Evolutionary conservation across 2,113 vertebrate species (phyloP).

Genomic region (Halcyon malimbica): DNA sequence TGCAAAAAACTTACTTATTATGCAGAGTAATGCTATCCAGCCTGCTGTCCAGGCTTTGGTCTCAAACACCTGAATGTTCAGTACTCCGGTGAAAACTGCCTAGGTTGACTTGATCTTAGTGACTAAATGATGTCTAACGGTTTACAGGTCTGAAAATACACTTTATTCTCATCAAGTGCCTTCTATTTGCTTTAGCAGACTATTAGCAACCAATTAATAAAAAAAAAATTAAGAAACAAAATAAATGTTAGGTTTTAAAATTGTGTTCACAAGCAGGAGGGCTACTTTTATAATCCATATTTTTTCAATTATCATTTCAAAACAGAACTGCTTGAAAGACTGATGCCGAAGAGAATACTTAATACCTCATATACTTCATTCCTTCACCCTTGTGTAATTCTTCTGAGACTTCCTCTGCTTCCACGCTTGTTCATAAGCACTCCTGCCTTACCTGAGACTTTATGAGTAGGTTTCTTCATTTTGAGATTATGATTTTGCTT

Average conservation of each 20-base stretch:
- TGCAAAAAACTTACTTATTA: neutral
- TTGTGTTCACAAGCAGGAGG: neutral
- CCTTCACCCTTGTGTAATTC: neutral
- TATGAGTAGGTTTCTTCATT: neutral
- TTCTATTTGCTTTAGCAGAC: constrained; percentile 11
- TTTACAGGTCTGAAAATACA: constrained; percentile 21
- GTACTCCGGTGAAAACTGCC: neutral
- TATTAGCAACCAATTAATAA: constrained; percentile 22
- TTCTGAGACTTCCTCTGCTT: neutral
- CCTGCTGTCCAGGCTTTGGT: neutral
- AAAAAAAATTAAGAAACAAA: constrained; percentile 36
- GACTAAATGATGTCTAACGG: neutral
- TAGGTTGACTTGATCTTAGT: neutral
- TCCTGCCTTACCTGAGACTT: neutral
- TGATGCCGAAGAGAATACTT: neutral
- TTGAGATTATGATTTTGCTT: neutral
- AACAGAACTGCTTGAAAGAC: neutral
- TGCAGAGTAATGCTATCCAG: neutral
- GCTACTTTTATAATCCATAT: neutral
- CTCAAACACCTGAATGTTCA: neutral
- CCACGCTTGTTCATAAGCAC: neutral
- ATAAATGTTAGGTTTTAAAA: constrained; percentile 21
- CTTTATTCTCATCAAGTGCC: neutral
- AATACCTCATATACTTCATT: neutral
- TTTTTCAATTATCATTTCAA: constrained; percentile 8